Base-by-base conservation (phyloP, 37 sponge, comb jelly and placozoan genomes). In the Agelas oroides region DNA sequence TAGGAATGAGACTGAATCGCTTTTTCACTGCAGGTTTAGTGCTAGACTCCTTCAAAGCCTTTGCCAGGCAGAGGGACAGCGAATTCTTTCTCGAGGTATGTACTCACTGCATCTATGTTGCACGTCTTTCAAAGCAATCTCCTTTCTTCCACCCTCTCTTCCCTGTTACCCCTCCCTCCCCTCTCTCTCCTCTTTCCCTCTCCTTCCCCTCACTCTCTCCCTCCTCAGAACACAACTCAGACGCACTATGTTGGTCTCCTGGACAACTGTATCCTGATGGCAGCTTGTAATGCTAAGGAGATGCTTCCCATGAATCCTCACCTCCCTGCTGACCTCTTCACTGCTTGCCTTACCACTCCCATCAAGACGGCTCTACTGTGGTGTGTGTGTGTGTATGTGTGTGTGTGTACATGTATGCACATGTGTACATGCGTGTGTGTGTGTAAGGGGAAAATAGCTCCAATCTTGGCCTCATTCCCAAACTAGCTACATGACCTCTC, bases 271-370 rank as follows among this genome's bases (percentile, higher is more conserved):
- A 96, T 98, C 25, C 90, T 92, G 56, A 78, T 98, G 66, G 96
- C 93, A 17, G 95, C 99, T 5, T 98, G 99, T 58, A 81, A 88
- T 40, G 39, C 78, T 1, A 82, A 96, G 68, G 91, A 99, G 73
- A 62, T 93, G 52, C 85, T 99, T 66, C 99, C 99, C 6, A 93
- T 97, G 91, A 89, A 99, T 72, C 97, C 97, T 20, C 68, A 80
- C 24, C 84, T 99, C 0, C 99, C 99, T 6, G 97, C 99, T 3
- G 99, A 99, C 68, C 87, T 99, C 27, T 99, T 97, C 91, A 95
- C 99, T 23, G 82, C 90, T 31, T 97, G 97, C 39, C 87, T 99
- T 58, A 99, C 99, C 81, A 92, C 94, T 24, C 96, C 99, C 39
- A 93, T 99, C 27, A 86, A 86, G 61, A 91, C 94, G 23, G 86